Evolutionary conservation across 2,888 invertebrate species (phyloP).

Genomic region (Leptarthrus brevirostris): DNA sequence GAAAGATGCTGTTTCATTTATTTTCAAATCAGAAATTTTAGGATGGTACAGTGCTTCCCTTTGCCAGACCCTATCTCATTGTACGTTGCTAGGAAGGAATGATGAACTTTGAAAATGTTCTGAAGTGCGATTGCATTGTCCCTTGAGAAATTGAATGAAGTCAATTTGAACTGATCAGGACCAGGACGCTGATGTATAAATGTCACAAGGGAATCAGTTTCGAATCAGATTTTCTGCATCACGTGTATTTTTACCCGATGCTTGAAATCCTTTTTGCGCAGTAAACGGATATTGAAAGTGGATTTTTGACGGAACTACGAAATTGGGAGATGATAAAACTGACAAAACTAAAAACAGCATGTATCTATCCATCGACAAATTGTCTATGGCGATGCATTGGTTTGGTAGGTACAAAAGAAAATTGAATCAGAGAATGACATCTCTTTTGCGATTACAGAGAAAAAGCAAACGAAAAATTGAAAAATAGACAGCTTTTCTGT

Average conservation of each 20-base stretch:
- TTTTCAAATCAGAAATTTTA: constrained; percentile 10
- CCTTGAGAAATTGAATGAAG: constrained; percentile 7
- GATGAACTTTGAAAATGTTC: constrained; percentile 4
- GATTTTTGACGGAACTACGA: constrained; percentile 1
- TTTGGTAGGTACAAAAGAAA: neutral
- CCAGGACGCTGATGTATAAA: neutral
- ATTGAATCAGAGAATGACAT: constrained; percentile 4
- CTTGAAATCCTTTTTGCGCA: neutral
- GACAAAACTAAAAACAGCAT: neutral
- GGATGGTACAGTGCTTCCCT: neutral
- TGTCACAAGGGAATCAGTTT: constrained; percentile 17
- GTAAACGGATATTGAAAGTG: constrained; percentile 18
- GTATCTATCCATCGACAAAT: neutral
- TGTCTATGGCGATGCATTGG: neutral
- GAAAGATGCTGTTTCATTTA: constrained; percentile 10
- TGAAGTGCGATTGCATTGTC: constrained; percentile 12
- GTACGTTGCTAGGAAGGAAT: neutral
- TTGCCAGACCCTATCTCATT: neutral
- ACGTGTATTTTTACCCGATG: neutral
- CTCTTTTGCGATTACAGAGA: constrained; percentile 7
- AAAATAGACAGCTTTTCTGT: neutral
- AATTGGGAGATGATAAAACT: constrained; percentile 10
- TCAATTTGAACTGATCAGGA: constrained; percentile 14
- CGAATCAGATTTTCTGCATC: constrained; percentile 20
- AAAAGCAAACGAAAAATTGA: neutral